Conservation (phyloP, 2,113 vertebrate genomes). For the Erythrocercus mccallii region DNA sequence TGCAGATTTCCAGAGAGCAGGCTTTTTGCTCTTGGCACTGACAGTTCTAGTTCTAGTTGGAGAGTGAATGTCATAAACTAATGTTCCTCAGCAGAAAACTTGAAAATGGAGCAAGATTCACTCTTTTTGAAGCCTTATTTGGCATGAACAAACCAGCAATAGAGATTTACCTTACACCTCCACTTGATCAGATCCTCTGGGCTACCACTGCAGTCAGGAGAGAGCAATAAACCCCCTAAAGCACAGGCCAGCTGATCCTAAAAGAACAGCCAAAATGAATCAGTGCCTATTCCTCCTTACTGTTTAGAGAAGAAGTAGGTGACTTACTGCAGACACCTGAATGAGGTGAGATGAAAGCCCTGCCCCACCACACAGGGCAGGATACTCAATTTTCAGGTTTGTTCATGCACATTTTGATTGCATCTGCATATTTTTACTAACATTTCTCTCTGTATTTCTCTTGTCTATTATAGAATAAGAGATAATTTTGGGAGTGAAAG, state of each 20-base stretch:
- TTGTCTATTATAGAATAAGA: neutral
- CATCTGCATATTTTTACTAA: neutral
- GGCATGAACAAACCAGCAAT: neutral
- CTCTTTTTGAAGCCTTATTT: neutral
- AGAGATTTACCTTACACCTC: neutral
- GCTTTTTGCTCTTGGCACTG: conserved; percentile 41
- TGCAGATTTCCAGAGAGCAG: conserved; percentile 12
- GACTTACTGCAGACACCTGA: neutral
- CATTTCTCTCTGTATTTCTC: neutral
- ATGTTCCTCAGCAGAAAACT: neutral
- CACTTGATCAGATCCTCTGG: neutral
- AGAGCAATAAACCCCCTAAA: neutral
- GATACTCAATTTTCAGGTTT: neutral
- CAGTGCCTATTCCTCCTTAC: neutral
- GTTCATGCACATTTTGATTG: neutral
- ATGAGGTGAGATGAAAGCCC: neutral
- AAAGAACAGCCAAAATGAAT: neutral
- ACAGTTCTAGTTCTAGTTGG: neutral
- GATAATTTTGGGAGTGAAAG: neutral
- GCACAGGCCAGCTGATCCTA: neutral
- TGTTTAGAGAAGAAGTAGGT: neutral
- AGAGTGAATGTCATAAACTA: neutral
- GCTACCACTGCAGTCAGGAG: neutral
- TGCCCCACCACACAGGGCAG: neutral
- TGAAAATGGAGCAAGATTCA: neutral